Evolutionary conservation across 2,888 invertebrate genomes (phyloP).

Genomic region (Cabera pusaria): DNA sequence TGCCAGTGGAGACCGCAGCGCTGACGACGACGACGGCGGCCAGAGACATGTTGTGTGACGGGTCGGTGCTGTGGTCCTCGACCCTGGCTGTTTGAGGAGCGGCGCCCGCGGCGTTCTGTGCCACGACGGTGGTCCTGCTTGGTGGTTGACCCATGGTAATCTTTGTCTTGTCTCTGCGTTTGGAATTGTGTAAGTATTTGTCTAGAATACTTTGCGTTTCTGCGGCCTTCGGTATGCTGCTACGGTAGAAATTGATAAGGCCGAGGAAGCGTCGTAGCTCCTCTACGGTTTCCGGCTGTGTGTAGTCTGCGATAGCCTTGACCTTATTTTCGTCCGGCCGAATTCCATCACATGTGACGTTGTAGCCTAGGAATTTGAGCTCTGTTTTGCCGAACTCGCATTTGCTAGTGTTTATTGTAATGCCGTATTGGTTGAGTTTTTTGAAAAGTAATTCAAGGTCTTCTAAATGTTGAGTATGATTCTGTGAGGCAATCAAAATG

Average conservation of each 20-base stretch:
- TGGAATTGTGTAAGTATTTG: background rate
- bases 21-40: too few relatives aligned
- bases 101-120: too few relatives aligned
- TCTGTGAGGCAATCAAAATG: too few relatives aligned
- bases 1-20: too few relatives aligned
- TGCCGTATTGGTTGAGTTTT: background rate
- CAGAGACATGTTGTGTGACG: too few relatives aligned
- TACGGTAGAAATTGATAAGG: background rate
- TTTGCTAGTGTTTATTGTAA: background rate
- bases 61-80: too few relatives aligned
- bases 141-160: too few relatives aligned
- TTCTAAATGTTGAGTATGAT: background rate
- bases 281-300: background rate
- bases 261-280: background rate
- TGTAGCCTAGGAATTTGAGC: background rate
- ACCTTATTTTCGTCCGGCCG: background rate
- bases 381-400: conserved; percentile 1
- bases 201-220: background rate
- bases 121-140: too few relatives aligned
- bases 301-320: background rate
- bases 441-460: background rate
- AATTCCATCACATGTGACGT: background rate
- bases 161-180: background rate
- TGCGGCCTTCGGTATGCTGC: background rate
- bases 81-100: too few relatives aligned